Evolutionary conservation across 2,888 invertebrate genomes (phyloP).

Genomic region (Octodonta nipae): DNA sequence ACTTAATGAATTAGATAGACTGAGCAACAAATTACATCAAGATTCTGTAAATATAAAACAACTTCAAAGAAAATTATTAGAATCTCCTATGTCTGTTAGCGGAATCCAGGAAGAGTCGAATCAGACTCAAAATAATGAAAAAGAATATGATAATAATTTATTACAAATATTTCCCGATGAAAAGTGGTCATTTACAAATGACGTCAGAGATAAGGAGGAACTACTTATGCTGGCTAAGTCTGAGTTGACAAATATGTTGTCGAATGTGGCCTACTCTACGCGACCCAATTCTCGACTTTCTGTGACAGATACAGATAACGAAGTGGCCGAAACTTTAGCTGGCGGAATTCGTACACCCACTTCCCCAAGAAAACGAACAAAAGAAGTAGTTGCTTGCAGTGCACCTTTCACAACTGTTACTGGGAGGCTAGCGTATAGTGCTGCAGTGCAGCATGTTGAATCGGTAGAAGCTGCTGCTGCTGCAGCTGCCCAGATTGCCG

Average conservation of each 20-base stretch:
- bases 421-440: slow-evolving; percentile 51
- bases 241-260: slow-evolving; percentile 36
- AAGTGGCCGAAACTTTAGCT: slow-evolving; percentile 47
- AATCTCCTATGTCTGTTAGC: slow-evolving; percentile 42
- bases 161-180: slow-evolving; percentile 54
- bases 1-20: slow-evolving; percentile 62
- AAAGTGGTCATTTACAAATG: slow-evolving; percentile 55
- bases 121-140: slow-evolving; percentile 41
- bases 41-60: slow-evolving; percentile 67
- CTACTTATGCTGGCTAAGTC: slow-evolving; percentile 40
- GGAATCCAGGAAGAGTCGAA: slow-evolving; percentile 35
- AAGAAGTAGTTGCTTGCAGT: slow-evolving; percentile 41
- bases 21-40: slow-evolving; percentile 62
- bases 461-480: slow-evolving; percentile 34
- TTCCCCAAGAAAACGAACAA: slow-evolving; percentile 45
- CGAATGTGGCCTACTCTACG: slow-evolving; percentile 24
- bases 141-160: slow-evolving; percentile 53
- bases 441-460: slow-evolving; percentile 52
- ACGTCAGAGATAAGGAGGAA: slow-evolving; percentile 49
- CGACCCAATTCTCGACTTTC: slow-evolving; percentile 49
- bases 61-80: slow-evolving; percentile 55
- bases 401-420: slow-evolving; percentile 53
- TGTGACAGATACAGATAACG: slow-evolving; percentile 52
- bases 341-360: slow-evolving; percentile 38
- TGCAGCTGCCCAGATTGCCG: slow-evolving; percentile 22